These are phyloP conservation scores for Oncorhynchus nerka DNA, from an alignment of 2,113 vertebrate genomes.

Conservation along the genomic window DNA sequence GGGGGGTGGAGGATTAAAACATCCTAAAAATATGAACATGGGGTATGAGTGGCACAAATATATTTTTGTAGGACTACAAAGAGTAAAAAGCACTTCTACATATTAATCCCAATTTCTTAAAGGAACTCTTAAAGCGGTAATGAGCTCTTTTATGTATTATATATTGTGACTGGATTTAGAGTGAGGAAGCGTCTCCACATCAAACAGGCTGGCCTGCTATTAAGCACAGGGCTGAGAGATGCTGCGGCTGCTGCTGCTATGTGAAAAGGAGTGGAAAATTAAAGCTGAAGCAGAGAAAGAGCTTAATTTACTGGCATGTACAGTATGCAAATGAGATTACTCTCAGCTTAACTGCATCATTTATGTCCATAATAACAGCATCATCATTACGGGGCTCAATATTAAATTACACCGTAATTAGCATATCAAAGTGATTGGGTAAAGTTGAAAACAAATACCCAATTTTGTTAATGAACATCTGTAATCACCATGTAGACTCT, in stretches of 20 bases:
- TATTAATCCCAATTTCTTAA: constrained; percentile 83
- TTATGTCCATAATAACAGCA: constrained; percentile 99
- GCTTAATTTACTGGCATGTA: constrained; percentile 94
- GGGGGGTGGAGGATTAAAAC: constrained; percentile 39
- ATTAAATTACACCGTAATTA: constrained; percentile 99
- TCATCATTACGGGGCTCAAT: constrained; percentile 99
- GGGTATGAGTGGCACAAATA: constrained; percentile 34
- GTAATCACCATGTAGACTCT: constrained; percentile 95
- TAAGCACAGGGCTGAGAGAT: constrained; percentile 89
- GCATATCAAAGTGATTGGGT: constrained; percentile 99
- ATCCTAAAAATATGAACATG: constrained; percentile 35
- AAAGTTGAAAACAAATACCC: constrained; percentile 99
- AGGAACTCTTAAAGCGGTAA: constrained; percentile 89
- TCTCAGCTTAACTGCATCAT: constrained; percentile 99
- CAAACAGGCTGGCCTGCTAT: constrained; percentile 82
- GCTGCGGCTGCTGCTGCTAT: constrained; percentile 22
- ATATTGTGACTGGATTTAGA: constrained; percentile 90
- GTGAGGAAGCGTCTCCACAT: constrained; percentile 80
- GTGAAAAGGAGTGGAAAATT: constrained; percentile 95
- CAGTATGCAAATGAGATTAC: constrained; percentile 96
- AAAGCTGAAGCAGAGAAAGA: constrained; percentile 94
- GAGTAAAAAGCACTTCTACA: constrained; percentile 46
- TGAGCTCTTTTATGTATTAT: constrained; percentile 92
- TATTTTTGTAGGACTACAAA: constrained; percentile 56
- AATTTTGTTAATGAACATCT: constrained; percentile 95